phyloP scores from a whole-genome alignment of 2,888 invertebrate species.

The Agonum fuliginosum region DNA sequence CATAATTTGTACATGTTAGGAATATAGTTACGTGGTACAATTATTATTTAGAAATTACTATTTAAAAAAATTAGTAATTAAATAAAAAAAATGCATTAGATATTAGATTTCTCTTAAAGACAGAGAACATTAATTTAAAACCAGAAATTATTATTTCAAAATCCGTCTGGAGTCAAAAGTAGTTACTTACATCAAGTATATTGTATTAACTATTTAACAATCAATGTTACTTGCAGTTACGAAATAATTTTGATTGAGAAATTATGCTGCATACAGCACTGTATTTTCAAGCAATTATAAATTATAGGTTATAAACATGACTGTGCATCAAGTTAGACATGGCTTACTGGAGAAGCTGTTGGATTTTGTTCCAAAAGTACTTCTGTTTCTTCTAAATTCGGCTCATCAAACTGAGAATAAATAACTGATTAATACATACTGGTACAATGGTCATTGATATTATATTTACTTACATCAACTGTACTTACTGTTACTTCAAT shows the following conservation, averaged over 20 bases:
- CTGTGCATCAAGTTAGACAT: slow-evolving; percentile 38
- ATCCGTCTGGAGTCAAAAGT: too few relatives aligned
- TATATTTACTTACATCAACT: slow-evolving; percentile 16
- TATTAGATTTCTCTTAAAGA: background rate
- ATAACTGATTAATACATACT: background rate
- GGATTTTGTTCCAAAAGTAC: slow-evolving; percentile 43
- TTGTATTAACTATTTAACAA: background rate
- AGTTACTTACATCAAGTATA: too few relatives aligned
- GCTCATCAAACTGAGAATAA: background rate
- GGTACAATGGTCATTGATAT: background rate
- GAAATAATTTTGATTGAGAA: slow-evolving; percentile 18
- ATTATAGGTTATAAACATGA: slow-evolving; percentile 5
- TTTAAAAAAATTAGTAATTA: background rate
- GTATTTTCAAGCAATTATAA: background rate
- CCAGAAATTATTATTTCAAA: too few relatives aligned
- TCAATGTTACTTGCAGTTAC: background rate
- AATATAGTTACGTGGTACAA: background rate
- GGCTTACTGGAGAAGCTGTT: slow-evolving; percentile 38
- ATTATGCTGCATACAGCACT: slow-evolving; percentile 1
- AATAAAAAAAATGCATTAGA: background rate
- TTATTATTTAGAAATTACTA: background rate
- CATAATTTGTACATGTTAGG: slow-evolving; percentile 5
- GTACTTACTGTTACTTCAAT: slow-evolving; percentile 37
- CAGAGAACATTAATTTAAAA: too few relatives aligned
- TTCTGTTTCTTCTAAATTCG: slow-evolving; percentile 41